Conservation (phyloP, 2,888 invertebrate species). For the Tachina lurida region DNA sequence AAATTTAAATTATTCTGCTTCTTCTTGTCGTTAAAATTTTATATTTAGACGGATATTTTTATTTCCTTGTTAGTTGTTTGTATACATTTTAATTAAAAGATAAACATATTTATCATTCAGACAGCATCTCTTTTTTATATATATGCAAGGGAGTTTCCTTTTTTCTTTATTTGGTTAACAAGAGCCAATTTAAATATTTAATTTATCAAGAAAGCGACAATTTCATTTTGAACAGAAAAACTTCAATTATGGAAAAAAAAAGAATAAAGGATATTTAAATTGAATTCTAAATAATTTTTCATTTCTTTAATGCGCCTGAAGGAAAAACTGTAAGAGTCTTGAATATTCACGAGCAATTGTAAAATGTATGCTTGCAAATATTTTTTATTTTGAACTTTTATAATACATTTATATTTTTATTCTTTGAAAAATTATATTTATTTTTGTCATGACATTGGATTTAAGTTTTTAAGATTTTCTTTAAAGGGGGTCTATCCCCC, state of each 20-base stretch:
- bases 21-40: neutral
- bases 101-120: neutral
- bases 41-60: neutral
- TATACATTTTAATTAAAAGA: neutral
- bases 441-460: neutral
- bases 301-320: neutral
- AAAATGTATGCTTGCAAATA: no score
- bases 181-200: neutral
- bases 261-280: neutral
- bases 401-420: no score
- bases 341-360: no score
- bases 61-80: neutral
- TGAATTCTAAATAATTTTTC: neutral
- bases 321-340: no score
- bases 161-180: neutral
- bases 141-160: neutral
- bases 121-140: neutral
- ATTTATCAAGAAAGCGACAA: neutral
- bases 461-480: neutral
- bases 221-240: neutral
- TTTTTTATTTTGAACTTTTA: no score
- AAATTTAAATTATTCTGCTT: neutral
- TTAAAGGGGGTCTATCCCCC: no score
- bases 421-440: no score
- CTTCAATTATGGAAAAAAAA: neutral